Conservation (phyloP, 2,797 vertebrate genomes). For the Ficedula albicollis region DNA sequence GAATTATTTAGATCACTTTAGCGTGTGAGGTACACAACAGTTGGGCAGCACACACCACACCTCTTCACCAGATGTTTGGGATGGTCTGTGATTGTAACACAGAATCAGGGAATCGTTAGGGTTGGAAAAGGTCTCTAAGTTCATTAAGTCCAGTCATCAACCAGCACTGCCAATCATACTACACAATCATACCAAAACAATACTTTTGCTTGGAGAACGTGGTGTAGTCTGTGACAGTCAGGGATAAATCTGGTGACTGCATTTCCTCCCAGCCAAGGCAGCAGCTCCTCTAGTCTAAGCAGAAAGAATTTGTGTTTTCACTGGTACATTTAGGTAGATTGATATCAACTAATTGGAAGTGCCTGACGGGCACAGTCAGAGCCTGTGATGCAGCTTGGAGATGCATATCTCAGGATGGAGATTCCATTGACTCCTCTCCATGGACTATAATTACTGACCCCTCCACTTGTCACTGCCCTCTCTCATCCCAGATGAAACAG, state of each 20-base stretch:
- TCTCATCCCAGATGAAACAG: not conserved
- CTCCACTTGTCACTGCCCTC: not conserved
- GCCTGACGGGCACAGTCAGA: accelerated
- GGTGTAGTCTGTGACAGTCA: not conserved
- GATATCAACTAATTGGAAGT: not conserved
- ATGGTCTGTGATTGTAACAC: accelerated
- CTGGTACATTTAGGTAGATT: not conserved
- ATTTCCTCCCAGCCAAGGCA: not conserved
- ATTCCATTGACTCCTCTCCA: not conserved
- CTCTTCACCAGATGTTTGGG: accelerated
- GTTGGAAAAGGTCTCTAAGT: not conserved
- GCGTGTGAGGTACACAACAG: no score
- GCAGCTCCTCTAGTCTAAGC: not conserved
- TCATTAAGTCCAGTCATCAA: not conserved
- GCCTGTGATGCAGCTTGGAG: not conserved
- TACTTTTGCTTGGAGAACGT: not conserved
- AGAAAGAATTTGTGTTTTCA: not conserved
- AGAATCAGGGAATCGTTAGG: not conserved
- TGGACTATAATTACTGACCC: not conserved
- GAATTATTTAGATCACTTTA: not conserved
- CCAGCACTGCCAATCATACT: not conserved
- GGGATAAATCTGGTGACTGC: not conserved
- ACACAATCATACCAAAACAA: not conserved
- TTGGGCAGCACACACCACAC: no score
- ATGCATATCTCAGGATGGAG: not conserved